Conservation (phyloP, 2,797 vertebrate genomes). For the Peromyscus melanophrys region DNA sequence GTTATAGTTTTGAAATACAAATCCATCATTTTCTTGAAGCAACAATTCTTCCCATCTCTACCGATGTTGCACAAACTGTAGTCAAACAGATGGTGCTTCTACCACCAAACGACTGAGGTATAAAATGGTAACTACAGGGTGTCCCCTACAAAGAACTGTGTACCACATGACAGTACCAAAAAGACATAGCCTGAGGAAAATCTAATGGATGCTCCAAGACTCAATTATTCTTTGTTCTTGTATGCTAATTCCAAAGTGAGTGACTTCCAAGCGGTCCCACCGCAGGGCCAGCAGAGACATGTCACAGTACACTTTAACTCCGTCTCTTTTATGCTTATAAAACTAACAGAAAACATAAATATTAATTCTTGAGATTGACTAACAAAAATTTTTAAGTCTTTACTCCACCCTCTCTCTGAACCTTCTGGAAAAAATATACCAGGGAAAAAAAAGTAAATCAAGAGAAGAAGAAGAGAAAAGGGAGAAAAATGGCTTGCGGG, state of each 20-base stretch:
- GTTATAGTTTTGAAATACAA: slow-evolving; percentile 59
- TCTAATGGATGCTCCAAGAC: slow-evolving; percentile 29
- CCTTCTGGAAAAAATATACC: background rate
- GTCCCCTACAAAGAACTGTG: slow-evolving; percentile 6
- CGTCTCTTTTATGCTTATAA: background rate
- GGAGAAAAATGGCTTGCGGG: background rate
- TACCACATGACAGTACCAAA: background rate
- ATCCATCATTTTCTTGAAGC: slow-evolving; percentile 20
- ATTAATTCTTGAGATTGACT: slow-evolving; percentile 38
- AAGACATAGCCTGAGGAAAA: background rate
- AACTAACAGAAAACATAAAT: slow-evolving; percentile 59
- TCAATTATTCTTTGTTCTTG: background rate
- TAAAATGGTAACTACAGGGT: background rate
- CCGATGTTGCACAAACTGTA: background rate
- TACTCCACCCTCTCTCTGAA: background rate
- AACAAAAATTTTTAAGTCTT: slow-evolving; percentile 44
- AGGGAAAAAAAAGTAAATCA: too few species aligned
- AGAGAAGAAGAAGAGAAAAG: background rate
- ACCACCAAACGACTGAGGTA: background rate
- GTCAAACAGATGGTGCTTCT: background rate
- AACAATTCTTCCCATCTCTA: background rate
- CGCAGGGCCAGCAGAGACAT: background rate
- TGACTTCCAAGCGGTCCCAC: background rate
- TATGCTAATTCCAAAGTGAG: background rate
- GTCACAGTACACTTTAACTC: background rate